Evolutionary conservation across 2,113 vertebrate species (phyloP).

Genomic region (Odontesthes bonariensis): DNA sequence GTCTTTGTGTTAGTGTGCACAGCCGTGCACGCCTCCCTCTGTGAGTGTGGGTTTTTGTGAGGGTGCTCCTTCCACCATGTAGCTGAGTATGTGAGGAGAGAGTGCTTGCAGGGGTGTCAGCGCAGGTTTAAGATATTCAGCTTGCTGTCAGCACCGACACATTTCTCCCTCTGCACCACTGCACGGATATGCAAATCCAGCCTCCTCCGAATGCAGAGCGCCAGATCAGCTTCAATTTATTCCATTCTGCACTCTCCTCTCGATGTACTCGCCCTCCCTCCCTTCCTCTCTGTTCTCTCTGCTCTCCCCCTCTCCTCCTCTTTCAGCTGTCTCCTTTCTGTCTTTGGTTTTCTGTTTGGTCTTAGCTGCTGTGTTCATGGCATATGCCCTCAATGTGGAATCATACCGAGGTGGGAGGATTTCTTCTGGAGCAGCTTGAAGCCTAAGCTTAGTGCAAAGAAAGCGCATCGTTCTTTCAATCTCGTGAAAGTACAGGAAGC

Average conservation of each 20-base stretch:
- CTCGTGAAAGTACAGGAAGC: conserved; percentile 42
- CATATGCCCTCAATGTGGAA: conserved; percentile 76
- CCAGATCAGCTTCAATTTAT: conserved; percentile 86
- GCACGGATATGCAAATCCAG: conserved; percentile 85
- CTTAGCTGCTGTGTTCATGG: conserved; percentile 67
- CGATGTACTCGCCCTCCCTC: conserved; percentile 54
- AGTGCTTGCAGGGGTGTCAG: conserved; percentile 79
- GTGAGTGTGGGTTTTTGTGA: conserved; percentile 6
- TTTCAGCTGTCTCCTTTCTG: conserved; percentile 56
- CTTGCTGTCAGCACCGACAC: conserved; percentile 83
- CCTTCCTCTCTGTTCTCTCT: conserved; percentile 50
- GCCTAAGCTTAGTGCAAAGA: conserved; percentile 58
- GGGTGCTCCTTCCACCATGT: conserved; percentile 44
- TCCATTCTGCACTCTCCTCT: conserved; percentile 73
- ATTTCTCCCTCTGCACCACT: conserved; percentile 84
- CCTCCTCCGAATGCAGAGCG: conserved; percentile 83
- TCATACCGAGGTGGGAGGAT: conserved; percentile 64
- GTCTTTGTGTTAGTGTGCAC: conserved; percentile 9
- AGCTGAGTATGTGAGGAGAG: conserved; percentile 61
- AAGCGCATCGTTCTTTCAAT: conserved; percentile 46
- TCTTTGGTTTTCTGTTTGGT: conserved; percentile 74
- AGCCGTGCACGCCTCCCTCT: conserved; percentile 6
- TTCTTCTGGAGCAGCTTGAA: conserved; percentile 54
- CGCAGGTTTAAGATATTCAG: conserved; percentile 81
- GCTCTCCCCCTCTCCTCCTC: conserved; percentile 18